Conservation (phyloP, 2,888 invertebrate genomes). For the Zygogramma bicolorata region DNA sequence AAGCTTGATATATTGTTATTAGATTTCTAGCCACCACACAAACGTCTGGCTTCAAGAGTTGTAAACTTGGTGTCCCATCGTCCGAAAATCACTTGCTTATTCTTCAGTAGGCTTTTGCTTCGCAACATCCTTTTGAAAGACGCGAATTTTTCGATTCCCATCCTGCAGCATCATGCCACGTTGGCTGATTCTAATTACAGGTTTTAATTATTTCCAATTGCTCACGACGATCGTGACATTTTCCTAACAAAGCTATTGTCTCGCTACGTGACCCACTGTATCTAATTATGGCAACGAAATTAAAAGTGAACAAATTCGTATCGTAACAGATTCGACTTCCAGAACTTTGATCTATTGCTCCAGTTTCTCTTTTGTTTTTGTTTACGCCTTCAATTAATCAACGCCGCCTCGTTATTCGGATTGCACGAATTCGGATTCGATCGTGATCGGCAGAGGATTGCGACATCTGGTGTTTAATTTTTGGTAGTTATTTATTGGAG, state of each 20-base stretch:
- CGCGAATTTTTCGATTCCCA: neutral
- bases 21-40: too few species aligned
- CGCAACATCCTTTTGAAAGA: neutral
- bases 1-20: too few species aligned
- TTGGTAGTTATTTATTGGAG: neutral
- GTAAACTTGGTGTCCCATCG: too few species aligned
- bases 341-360: constrained; percentile 32
- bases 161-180: neutral
- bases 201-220: constrained; percentile 39
- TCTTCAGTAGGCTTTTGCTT: neutral
- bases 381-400: constrained; percentile 9
- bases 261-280: constrained; percentile 15
- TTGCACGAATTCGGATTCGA: neutral
- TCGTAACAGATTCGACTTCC: constrained; percentile 19
- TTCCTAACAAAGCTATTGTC: constrained; percentile 30
- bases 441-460: neutral
- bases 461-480: neutral
- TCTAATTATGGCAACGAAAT: constrained; percentile 33
- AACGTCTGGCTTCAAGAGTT: too few species aligned
- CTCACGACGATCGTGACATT: constrained; percentile 41
- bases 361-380: constrained; percentile 17
- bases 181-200: constrained; percentile 9
- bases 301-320: constrained; percentile 32
- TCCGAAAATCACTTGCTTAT: too few species aligned
- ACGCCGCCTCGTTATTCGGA: neutral